phyloP scores from a whole-genome alignment of 2,113 vertebrate genomes.

The Monopterus albus region DNA sequence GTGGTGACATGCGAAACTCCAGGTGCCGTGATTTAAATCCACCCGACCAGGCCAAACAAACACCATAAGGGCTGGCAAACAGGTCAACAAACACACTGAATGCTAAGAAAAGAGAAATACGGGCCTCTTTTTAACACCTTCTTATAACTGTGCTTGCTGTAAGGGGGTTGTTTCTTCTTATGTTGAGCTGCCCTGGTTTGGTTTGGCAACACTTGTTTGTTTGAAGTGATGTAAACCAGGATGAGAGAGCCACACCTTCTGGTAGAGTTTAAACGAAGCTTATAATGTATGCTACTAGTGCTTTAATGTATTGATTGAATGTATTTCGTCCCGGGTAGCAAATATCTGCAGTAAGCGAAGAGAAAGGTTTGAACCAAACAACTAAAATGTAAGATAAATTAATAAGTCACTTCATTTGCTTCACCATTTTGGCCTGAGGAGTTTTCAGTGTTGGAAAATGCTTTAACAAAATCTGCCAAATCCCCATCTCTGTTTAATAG shows the following conservation, averaged over 20 bases:
- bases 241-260: constrained; percentile 58
- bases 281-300: too few relatives aligned
- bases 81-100: not conserved
- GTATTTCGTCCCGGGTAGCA: not conserved
- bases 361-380: not conserved
- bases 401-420: too few relatives aligned
- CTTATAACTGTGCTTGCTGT: too few relatives aligned
- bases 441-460: not conserved
- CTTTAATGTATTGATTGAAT: too few relatives aligned
- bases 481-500: too few relatives aligned
- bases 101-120: not conserved
- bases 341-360: not conserved
- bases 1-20: not conserved
- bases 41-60: not conserved
- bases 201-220: constrained; percentile 15
- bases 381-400: not conserved
- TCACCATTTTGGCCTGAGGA: too few relatives aligned
- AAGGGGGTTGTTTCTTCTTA: too few relatives aligned
- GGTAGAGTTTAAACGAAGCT: not conserved
- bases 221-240: constrained; percentile 33
- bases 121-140: too few relatives aligned
- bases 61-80: not conserved
- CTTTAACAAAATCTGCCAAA: too few relatives aligned
- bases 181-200: too few relatives aligned
- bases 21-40: constrained; percentile 20